These are phyloP conservation scores for Copidosoma aretas DNA, from an alignment of 2,888 invertebrate species.

Conservation along the genomic window DNA sequence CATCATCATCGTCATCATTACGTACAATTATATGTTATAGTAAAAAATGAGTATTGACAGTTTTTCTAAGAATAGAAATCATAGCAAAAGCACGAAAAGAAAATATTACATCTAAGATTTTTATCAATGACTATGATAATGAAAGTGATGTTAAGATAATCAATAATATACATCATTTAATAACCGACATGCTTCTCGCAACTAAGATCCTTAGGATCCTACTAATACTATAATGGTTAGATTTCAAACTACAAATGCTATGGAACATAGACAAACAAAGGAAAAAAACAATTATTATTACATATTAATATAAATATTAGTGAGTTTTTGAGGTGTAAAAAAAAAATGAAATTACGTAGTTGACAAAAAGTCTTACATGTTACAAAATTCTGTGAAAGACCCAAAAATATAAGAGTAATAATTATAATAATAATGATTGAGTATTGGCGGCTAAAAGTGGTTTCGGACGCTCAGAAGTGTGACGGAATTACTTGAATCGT, in stretches of 20 bases:
- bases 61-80: constrained; percentile 38
- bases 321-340: constrained; percentile 39
- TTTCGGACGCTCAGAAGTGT: constrained; percentile 42
- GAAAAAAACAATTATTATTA: constrained; percentile 41
- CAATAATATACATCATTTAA: constrained; percentile 38
- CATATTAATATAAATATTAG: constrained; percentile 21
- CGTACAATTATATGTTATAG: too few species aligned
- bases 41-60: constrained; percentile 37
- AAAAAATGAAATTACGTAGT: constrained; percentile 35
- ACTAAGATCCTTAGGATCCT: constrained; percentile 42
- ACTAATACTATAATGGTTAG: constrained; percentile 50
- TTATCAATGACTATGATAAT: constrained; percentile 39
- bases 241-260: constrained; percentile 54
- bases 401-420: constrained; percentile 15
- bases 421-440: constrained; percentile 12
- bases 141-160: constrained; percentile 41
- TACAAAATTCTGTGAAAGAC: constrained; percentile 30
- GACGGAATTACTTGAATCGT: constrained; percentile 29
- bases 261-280: constrained; percentile 51
- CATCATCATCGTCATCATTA: too few species aligned
- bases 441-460: constrained; percentile 34
- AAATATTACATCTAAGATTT: constrained; percentile 33
- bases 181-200: constrained; percentile 43
- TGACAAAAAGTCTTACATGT: constrained; percentile 27
- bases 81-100: constrained; percentile 28